Evolutionary conservation across 2,113 vertebrate species (phyloP).

Genomic region (Mormyrus lacerda): DNA sequence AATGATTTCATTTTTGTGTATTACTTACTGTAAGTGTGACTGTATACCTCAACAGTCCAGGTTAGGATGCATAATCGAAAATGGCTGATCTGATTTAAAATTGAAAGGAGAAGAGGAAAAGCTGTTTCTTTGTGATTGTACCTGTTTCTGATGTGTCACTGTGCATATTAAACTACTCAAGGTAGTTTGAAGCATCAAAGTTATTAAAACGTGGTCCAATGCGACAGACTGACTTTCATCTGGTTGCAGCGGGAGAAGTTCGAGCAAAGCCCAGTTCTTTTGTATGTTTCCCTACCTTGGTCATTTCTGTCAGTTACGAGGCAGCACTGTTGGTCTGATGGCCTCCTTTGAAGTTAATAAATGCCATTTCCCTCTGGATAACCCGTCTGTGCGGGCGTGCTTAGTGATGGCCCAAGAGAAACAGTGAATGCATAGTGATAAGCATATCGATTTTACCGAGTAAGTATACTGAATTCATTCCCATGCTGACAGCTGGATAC

Average conservation of each 20-base stretch:
- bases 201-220: background rate
- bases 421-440: constrained; percentile 7
- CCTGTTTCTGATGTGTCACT: background rate
- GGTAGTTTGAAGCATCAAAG: background rate
- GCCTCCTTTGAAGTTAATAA: constrained; percentile 13
- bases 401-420: background rate
- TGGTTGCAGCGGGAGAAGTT: background rate
- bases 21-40: background rate
- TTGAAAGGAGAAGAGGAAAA: background rate
- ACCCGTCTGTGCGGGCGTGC: background rate
- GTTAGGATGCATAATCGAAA: background rate
- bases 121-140: background rate
- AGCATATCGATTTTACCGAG: background rate
- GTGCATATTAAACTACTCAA: background rate
- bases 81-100: background rate
- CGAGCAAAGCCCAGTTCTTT: background rate
- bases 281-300: background rate
- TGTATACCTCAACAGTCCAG: background rate
- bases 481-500: background rate
- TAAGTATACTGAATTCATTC: constrained; percentile 1
- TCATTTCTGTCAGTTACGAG: background rate
- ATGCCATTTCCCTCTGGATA: constrained; percentile 10
- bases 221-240: background rate
- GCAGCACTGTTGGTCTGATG: background rate
- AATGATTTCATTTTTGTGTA: background rate